phyloP scores from a whole-genome alignment of 2,113 vertebrate species.

The Apteryx mantelli region DNA sequence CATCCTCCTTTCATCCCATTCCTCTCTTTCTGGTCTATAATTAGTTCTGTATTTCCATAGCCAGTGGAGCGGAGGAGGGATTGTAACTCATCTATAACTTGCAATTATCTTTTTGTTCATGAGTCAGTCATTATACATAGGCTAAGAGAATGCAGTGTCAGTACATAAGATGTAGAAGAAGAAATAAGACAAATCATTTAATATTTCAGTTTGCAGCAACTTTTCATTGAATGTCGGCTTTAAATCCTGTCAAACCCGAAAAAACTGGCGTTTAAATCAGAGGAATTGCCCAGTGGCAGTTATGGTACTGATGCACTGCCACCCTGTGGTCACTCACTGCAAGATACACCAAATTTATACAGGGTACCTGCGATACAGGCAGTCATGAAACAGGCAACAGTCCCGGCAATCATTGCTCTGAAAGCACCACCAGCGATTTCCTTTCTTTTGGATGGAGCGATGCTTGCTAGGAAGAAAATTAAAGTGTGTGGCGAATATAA shows the following conservation, averaged over 20 bases:
- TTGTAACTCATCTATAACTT: not conserved
- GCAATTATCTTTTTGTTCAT: not conserved
- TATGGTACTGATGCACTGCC: rapidly evolving
- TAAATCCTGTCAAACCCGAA: not conserved
- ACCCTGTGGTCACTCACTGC: not conserved
- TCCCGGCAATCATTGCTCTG: slow-evolving; percentile 85
- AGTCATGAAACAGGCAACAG: slow-evolving; percentile 85
- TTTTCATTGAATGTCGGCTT: not conserved
- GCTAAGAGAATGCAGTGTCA: not conserved
- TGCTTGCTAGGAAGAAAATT: slow-evolving; percentile 71
- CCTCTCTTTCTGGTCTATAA: not conserved
- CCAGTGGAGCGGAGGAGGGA: rapidly evolving
- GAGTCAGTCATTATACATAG: not conserved
- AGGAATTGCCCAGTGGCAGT: rapidly evolving
- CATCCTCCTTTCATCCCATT: not conserved
- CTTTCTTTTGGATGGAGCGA: slow-evolving; percentile 81
- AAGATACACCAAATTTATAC: not conserved
- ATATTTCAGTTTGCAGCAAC: not conserved
- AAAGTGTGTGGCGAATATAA: not conserved
- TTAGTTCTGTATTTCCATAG: not conserved
- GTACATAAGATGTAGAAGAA: not conserved
- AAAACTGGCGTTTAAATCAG: rapidly evolving
- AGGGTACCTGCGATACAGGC: slow-evolving; percentile 87
- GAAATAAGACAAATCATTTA: not conserved
- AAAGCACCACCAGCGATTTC: slow-evolving; percentile 81